Evolutionary conservation across 2,797 vertebrate species (phyloP), one percentile per base, ranked within the genome.

Genomic region (Phylloscopus collybita): DNA sequence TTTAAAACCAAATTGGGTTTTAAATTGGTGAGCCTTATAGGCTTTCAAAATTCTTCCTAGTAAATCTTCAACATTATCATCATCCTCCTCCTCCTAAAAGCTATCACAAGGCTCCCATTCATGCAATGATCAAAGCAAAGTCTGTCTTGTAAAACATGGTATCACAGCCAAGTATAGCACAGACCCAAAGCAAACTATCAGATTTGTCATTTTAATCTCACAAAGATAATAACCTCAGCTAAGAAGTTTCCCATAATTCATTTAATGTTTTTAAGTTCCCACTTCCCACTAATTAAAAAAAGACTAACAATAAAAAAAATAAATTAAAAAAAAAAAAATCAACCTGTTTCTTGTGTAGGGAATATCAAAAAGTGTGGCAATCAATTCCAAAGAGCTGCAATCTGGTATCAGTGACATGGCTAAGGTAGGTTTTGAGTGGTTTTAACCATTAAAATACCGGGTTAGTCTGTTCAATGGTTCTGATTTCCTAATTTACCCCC

Each of bases 311-410:
- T 40, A 40, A 20, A 44, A 6, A 22, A 38, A n/a, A n/a, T n/a
- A 32, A 21, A 72, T 25, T 3, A 38, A 60, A 8, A 11, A 19
- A 60, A 11, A 19, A 38, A 16, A n/a, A 30, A n/a, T 6, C 13
- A 45, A 34, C 13, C 42, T 78, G 44, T 79, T 49, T 95, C 17
- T 54, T 36, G 29, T 66, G 44, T 51, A 70, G 16, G 70, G 16
- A 73, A 70, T 0, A 11, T 86, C 9, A 92, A 72, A 94, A 79
- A 93, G 34, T 4, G 30, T 10, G 7, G 26, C 54, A 74, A 23
- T 90, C 65, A 90, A 13, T 82, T 95, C 49, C 57, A 91, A 70
- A 92, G 61, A 93, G 38, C 57, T 90, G 44, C 50, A 70, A 42
- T 85, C 53, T 70, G 14, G 12, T 16, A 19, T 32, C 66, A 74